Base-by-base conservation (phyloP, 2,888 invertebrate genomes). In the Acanthococcus lagerstroemiae region DNA sequence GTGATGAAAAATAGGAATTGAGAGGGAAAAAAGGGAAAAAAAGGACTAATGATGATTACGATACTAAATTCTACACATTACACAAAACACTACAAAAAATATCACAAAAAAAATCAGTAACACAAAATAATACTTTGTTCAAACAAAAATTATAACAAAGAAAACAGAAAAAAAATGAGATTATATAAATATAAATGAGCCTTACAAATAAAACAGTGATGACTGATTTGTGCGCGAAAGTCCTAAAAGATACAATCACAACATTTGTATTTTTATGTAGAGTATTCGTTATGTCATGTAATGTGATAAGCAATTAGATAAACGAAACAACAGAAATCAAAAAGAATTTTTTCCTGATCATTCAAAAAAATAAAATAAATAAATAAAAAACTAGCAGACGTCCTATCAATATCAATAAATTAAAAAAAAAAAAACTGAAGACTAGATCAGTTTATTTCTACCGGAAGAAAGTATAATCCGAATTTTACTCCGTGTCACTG, bases 21-120 rank as follows among this genome's bases (percentile, higher is more conserved):
- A 37, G 37, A 37, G 37, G 22, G 52, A 24, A 22, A 52, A 52
- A 52, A 21, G 22, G 15, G 21, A 22, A 24, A 52, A 19, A 9
- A 22, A 52, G 19, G 46, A 24, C 52, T 60, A 61, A 61, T 61
- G 30, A 61, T 50, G 61, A 61, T 61, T 61, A 61, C 61, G 44
- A 26, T 50, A 50, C 61, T 61, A 61, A 52, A 61, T 50, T 37
- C 61, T 61, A 61, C 61, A 52, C 30, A 48, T 61, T 61, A 61
- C 61, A 65, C 65, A 65, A 65, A 65, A 55, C 65, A 65, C 55
- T 65, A 65, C 65, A 65, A 65, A 65, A 65, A 65, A 55, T 55
- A 65, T 55, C 55, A 65, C 55, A 65, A 65, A 55, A 55, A 65
- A 65, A 65, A 65, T 65, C 65, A 65, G 55, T 65, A 55, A 55